Evolutionary conservation across 2,888 invertebrate genomes (phyloP), one percentile per base, ranked within the genome.

Genomic region (Zaprionus lineosus): DNA sequence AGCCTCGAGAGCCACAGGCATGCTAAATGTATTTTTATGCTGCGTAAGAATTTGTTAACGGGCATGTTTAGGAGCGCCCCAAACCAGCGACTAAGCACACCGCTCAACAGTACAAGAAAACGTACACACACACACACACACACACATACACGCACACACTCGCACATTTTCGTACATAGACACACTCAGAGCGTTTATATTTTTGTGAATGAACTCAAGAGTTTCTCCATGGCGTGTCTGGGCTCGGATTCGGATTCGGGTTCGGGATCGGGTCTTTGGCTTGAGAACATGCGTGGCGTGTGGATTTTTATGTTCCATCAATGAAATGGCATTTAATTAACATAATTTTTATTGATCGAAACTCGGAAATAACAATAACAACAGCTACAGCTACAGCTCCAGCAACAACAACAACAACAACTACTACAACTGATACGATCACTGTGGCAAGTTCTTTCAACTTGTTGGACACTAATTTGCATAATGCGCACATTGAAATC

Each of bases 291-390:
- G 71, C 84, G 53, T 84, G 77, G 77, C 77, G 74, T 84, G 77
- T 84, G 77, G 77, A 84, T 62, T 82, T 78, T 78, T 78, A 78
- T 78, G 78, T 75, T 75, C 84, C 83, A 79, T 78, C 84, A 78
- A 78, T 78, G 85, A 78, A 78, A 85, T 85, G 76, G 78, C 85
- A 79, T 78, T 85, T 78, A 78, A 85, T 78, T 78, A 78, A 76
- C 78, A 78, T 78, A 78, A 78, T 78, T 78, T 78, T 78, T 78
- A 78, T 78, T 78, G 78, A 78, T 84, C 65, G 73, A 62, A 71
- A 47, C 62, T 61, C 55, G 61, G 44, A 51, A 43, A 55, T 50
- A 67, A 55, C 37, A 56, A 39, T 33, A 59, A 59, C 53, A 55
- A 59, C 39, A 63, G 47, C 39, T 36, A 31, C 24, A 48, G 41